A percentile compares a stretch with the other conserved stretches of the same genome.
These are phyloP conservation scores for Caenorhabditis angaria DNA, from an alignment of 2,888 invertebrate genomes.

Conservation along the genomic window DNA sequence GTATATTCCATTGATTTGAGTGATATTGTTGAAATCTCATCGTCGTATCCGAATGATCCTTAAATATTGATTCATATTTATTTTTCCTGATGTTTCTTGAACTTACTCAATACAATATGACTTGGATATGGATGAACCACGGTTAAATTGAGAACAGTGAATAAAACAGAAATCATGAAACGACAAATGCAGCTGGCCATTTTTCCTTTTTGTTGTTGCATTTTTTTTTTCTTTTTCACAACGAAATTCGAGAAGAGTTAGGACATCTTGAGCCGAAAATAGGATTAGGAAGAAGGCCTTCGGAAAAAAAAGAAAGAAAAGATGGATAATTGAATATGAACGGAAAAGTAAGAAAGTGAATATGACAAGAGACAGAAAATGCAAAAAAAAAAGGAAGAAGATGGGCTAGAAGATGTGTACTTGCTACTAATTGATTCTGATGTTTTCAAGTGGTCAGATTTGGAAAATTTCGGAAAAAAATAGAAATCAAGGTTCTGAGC, in stretches of 20 bases:
- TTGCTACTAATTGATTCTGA: too few relatives aligned
- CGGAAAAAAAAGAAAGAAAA: not conserved
- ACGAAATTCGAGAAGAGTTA: slow-evolving; percentile 3
- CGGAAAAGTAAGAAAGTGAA: not conserved
- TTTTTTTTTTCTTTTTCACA: not conserved
- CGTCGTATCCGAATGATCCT: slow-evolving; percentile 67
- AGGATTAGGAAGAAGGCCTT: not conserved
- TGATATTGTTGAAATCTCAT: slow-evolving; percentile 50
- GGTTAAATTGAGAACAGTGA: slow-evolving; percentile 31
- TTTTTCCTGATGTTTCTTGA: too few relatives aligned
- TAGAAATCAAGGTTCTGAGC: too few relatives aligned
- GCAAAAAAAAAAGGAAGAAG: slow-evolving; percentile 18
- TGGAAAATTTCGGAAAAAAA: too few relatives aligned
- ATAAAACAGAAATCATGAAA: slow-evolving; percentile 14
- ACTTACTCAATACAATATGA: slow-evolving; percentile 48
- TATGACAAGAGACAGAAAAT: not conserved
- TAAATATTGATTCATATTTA: too few relatives aligned
- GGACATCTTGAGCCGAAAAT: not conserved
- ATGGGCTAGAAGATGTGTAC: slow-evolving; percentile 11
- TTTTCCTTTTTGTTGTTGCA: not conserved
- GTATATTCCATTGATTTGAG: slow-evolving; percentile 53
- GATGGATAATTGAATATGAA: not conserved
- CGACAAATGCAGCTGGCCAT: not conserved
- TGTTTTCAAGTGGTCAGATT: too few relatives aligned
- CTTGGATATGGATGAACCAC: slow-evolving; percentile 38